Base-by-base conservation (phyloP, 2,797 vertebrate genomes). In the Enteromius mattozi region DNA sequence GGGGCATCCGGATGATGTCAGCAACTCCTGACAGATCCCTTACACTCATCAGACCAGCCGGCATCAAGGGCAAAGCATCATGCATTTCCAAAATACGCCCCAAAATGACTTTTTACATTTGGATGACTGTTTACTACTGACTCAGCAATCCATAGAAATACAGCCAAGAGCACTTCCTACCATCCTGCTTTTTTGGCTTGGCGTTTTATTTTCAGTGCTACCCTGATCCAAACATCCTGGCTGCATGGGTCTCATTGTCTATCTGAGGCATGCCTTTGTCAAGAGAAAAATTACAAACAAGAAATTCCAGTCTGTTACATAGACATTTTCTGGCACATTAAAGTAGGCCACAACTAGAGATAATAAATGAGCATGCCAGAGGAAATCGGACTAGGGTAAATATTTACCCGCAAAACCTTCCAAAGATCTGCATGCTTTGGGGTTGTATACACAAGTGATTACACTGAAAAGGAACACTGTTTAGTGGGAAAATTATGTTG, bases 401-500 rank as follows among this genome's bases (percentile, higher is more conserved):
- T 89, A 87, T 90, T 90, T 90, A 88, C 78, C 35, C 27, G 1
- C 35, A 35, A 80, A 87, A 82, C 59, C 47, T 66, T 78, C 71
- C 74, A 85, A 74, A 88, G 82, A 87, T 78, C 51, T 68, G 82
- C 66, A 49, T 76, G 68, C 71, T 71, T 49, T 37, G 61, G 75
- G 81, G 69, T 72, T 86, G 86, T 87, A 85, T 83, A 91, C 86
- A 89, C 84, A 90, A 78, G 78, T 61, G 90, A 89, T 89, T 89
- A 86, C 74, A 37, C 69, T 27, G 61, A 74, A 81, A 77, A 17
- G 80, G 51, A 86, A 88, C 80, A 80, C 61, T 63, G 85, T 81
- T 86, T 81, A 56, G 51, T 54, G 51, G 79, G 71, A 86, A 90
- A 77, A 83, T 42, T 49, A 70, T 63, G 74, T 70, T 85, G 86